Evolutionary conservation across 2,888 invertebrate genomes (phyloP).

Genomic region (Drosophila formosana): DNA sequence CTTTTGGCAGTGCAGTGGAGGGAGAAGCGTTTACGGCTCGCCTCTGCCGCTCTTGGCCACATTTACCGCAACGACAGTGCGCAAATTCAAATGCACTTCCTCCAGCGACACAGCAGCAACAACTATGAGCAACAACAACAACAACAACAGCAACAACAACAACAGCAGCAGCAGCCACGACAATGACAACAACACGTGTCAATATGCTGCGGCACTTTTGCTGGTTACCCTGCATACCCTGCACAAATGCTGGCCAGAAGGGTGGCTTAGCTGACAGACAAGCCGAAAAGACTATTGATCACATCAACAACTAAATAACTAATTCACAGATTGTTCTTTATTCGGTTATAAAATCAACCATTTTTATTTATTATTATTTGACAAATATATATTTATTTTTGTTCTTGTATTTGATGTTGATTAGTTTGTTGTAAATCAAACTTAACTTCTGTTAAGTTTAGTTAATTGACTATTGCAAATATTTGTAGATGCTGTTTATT

Average conservation of each 20-base stretch:
- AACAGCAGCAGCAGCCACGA: constrained; percentile 7
- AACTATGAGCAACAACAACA: constrained; percentile 11
- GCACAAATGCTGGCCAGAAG: background rate
- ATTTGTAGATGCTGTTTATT: no score
- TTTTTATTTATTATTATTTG: no score
- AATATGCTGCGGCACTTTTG: constrained; percentile 30
- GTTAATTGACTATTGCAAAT: no score
- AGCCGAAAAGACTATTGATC: no score
- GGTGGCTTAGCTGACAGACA: background rate
- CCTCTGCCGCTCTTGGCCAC: constrained; percentile 25
- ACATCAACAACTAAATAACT: no score
- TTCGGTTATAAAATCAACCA: no score
- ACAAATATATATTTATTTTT: no score
- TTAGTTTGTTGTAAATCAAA: no score
- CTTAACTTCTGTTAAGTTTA: no score
- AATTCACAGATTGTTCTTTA: background rate
- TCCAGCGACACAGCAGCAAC: background rate
- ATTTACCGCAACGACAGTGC: constrained; percentile 41
- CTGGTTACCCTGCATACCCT: constrained; percentile 3
- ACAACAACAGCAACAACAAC: constrained; percentile 11
- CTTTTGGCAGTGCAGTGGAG: background rate
- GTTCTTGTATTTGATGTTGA: no score
- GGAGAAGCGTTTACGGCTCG: constrained; percentile 7
- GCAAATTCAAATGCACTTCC: constrained; percentile 24
- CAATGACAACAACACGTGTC: constrained; percentile 34